Base-by-base conservation (phyloP, 2,888 invertebrate species). In the Acleris literana region DNA sequence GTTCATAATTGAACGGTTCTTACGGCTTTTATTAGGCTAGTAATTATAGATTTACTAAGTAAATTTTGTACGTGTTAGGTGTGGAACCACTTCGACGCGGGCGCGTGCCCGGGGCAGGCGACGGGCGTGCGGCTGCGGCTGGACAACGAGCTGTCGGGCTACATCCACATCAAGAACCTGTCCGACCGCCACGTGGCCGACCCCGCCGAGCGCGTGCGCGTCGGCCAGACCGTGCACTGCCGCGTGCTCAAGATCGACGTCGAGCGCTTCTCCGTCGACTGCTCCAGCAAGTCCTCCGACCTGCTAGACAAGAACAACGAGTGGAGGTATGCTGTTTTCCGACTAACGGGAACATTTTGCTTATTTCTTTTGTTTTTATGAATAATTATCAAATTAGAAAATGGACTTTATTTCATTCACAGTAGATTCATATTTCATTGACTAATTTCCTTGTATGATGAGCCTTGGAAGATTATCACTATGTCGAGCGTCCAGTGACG, bases 11-110 rank as follows among this genome's bases (percentile, higher is more conserved):
- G 20, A 20, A 20, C 20, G 20, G 20, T 2, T 20, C 2, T 20
- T 2, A 20, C 22, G 22, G 22, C 22, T 22, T 22, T 22, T 22
- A 22, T 22, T 22, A 22, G 22, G 22, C 3, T 22, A 22, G 22
- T 3, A 22, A 22, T 2, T 22, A 22, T 22, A 22, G 3, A 22
- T 0, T 22, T 22, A 2, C 3, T 22, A 22, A 22, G 22, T 0
- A 4, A 43, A 29, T 7, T 1, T 29, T n/a, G n/a, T 43, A 6
- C 11, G 7, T 20, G 11, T 20, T 3, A 93, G 93, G 99, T 99
- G 56, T 99, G 99, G 99, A 98, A 97, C 88, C 99, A 99, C 87
- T 99, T 99, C 92, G 99, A 99, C 87, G 97, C 97, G 0, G 97
- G 97, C 33, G 95, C 96, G 1, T 99, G 99, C 88, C 99, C 98